These are phyloP conservation scores for Teinopalpus imperialis DNA, from an alignment of 2,888 invertebrate genomes.

Conservation along the genomic window DNA sequence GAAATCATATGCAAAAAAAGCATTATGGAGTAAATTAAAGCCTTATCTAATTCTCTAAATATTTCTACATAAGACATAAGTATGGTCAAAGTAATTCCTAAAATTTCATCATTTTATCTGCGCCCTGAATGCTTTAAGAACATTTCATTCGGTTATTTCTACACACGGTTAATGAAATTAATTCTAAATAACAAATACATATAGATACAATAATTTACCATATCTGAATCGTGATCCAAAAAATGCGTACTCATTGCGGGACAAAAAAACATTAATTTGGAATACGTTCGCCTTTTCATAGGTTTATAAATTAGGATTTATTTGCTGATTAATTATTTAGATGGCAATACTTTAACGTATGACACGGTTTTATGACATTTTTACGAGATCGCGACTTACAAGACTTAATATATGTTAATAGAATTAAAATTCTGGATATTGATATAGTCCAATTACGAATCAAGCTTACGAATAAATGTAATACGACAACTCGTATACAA, in stretches of 20 bases:
- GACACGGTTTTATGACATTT: constrained; percentile 13
- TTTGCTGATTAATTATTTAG: constrained; percentile 15
- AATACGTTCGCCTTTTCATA: constrained; percentile 8
- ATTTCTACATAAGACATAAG: constrained; percentile 1
- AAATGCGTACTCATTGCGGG: constrained; percentile 6
- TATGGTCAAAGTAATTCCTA: constrained; percentile 1
- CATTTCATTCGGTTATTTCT: constrained; percentile 15
- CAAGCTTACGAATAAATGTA: neutral
- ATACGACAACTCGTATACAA: no score
- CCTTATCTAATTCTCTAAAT: neutral
- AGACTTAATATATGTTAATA: constrained; percentile 13
- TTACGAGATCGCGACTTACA: neutral
- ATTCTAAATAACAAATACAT: constrained; percentile 2
- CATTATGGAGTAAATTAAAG: no score
- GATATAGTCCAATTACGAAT: constrained; percentile 1
- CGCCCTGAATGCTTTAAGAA: neutral
- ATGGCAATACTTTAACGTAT: constrained; percentile 7
- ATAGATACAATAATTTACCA: constrained; percentile 18
- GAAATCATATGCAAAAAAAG: no score
- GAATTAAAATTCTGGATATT: neutral
- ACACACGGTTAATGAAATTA: constrained; percentile 13
- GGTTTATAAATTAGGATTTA: constrained; percentile 19
- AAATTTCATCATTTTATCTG: constrained; percentile 5
- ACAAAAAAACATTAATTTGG: neutral
- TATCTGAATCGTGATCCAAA: constrained; percentile 6